Conservation (phyloP, 2,113 vertebrate species). For the Sigmodon hispidus region DNA sequence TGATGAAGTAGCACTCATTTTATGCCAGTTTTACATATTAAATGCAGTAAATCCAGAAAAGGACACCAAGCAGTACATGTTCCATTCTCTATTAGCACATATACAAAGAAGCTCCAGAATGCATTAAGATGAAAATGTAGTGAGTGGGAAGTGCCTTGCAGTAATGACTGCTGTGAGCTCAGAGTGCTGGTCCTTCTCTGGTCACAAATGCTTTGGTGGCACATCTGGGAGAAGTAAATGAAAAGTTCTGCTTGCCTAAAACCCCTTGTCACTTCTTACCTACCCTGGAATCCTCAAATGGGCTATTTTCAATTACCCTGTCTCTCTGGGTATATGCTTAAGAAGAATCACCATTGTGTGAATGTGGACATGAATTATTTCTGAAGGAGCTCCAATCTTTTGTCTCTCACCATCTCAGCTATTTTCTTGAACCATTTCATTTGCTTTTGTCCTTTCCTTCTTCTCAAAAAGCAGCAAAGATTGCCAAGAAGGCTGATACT, state of each 20-base stretch:
- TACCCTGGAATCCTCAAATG: neutral
- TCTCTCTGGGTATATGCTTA: neutral
- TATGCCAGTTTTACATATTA: neutral
- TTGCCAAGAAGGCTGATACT: constrained; percentile 21
- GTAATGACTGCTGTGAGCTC: neutral
- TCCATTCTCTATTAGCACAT: neutral
- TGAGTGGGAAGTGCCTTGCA: neutral
- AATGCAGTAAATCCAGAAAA: neutral
- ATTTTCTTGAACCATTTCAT: constrained; percentile 51
- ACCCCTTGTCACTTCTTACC: neutral
- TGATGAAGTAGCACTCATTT: neutral
- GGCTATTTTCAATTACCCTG: neutral
- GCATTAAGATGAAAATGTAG: neutral
- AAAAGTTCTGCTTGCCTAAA: neutral
- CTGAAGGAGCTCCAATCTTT: neutral
- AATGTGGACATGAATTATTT: constrained; percentile 40
- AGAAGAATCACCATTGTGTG: constrained; percentile 10
- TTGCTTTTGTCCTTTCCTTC: constrained; percentile 44
- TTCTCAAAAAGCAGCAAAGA: neutral
- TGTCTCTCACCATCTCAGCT: constrained; percentile 8
- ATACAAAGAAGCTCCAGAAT: neutral
- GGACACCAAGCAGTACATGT: neutral
- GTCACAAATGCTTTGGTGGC: neutral
- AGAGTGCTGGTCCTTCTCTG: neutral
- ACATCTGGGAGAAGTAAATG: neutral